These are phyloP conservation scores for Hypolimnas misippus DNA, from an alignment of 2,888 invertebrate genomes.

Conservation along the genomic window DNA sequence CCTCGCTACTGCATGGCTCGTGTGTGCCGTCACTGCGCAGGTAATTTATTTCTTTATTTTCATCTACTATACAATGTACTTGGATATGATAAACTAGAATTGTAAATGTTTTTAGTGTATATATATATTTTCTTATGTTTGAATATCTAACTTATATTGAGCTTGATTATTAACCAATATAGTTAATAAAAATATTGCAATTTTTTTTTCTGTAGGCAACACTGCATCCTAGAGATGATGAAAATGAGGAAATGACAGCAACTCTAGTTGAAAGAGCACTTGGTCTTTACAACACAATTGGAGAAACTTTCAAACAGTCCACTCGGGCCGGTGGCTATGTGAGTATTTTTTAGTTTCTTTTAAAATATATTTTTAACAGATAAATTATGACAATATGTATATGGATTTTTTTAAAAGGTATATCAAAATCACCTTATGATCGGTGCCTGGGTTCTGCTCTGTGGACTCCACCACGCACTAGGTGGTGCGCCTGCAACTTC, in stretches of 20 bases:
- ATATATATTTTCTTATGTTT: background rate
- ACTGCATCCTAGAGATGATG: slow-evolving; percentile 86
- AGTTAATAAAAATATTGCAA: no score
- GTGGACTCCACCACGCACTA: slow-evolving; percentile 93
- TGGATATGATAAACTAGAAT: no score
- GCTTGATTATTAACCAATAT: no score
- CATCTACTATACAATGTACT: no score
- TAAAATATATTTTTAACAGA: slow-evolving; percentile 10
- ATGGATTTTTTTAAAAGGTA: no score
- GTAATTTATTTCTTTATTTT: no score
- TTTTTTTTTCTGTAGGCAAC: slow-evolving; percentile 62
- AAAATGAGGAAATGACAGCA: slow-evolving; percentile 92
- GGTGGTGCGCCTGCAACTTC: slow-evolving; percentile 85
- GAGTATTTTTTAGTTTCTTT: slow-evolving; percentile 62
- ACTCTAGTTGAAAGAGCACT: slow-evolving; percentile 94
- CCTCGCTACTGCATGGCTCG: slow-evolving; percentile 92
- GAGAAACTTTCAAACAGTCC: slow-evolving; percentile 91
- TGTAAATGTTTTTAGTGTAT: no score
- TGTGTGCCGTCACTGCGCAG: slow-evolving; percentile 88
- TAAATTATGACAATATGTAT: no score
- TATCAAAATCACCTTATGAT: slow-evolving; percentile 95
- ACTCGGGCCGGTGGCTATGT: slow-evolving; percentile 95
- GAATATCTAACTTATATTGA: no score
- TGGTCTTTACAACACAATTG: slow-evolving; percentile 92
- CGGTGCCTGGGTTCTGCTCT: slow-evolving; percentile 94